Base-by-base conservation (phyloP, 2,113 vertebrate genomes). In the Cygnus atratus region DNA sequence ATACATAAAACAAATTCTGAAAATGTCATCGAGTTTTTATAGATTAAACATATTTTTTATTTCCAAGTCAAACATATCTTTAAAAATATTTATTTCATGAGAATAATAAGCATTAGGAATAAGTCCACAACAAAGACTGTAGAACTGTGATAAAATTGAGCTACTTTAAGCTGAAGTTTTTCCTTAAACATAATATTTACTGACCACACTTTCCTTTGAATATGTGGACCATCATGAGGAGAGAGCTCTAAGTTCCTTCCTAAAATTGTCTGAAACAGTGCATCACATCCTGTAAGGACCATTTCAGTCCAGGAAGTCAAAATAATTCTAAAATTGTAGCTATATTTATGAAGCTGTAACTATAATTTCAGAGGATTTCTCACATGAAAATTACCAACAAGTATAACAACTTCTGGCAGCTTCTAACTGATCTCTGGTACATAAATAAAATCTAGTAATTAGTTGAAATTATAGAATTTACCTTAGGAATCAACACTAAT, bases 361-460 rank as follows among this genome's bases (percentile, higher is more conserved):
- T 92, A 55, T 21, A 48, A 73, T 25, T 84, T 81, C 46, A 91
- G 16, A 76, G 12, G 25, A 59, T 84, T 88, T 84, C 41, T 77
- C 81, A 92, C 26, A 22, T 13, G 70, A 67, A 75, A 93, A 88
- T 20, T 43, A 79, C 29, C 48, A 87, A 35, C 14, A 76, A 66
- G 11, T 73, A 68, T 20, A 48, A 48, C 20, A 48, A 48, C 46
- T 48, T 48, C 21, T 48, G 75, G 24, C n/a, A 88, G 59, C 15
- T 92, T 96, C 37, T 77, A 75, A 68, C 94, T 81, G 85, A 88
- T 90, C 89, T 80, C 35, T 94, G 44, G 59, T 50, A 66, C 41
- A 91, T 80, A 63, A 94, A 70, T 65, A 93, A 93, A 96, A 87
- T 72, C 58, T 79, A 92, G 90, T 25, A 26, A 90, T 68, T 94